Evolutionary conservation across 1,140 invertebrate species (phyloP), one percentile per base, ranked within the genome.

Genomic region (Maconellicoccus hirsutus): DNA sequence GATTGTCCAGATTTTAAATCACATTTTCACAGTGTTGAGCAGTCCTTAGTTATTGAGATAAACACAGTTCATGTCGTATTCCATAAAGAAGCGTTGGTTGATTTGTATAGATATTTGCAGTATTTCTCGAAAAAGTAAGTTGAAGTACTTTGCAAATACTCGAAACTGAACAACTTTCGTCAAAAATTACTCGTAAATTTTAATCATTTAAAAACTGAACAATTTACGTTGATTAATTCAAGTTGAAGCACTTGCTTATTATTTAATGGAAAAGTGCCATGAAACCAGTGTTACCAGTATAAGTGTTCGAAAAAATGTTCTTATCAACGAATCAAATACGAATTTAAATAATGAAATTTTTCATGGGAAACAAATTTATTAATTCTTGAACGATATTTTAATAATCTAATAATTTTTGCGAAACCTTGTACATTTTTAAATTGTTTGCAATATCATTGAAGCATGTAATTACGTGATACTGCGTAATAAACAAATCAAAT

Each of bases 1-100:
- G 85, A 88, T 73, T 93, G 91, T 79, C 90, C 90, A 1, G 91
- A 93, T 78, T 93, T 93, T 79, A 86, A 86, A 74, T 84, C 84
- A 0, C 86, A 90, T 75, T 93, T 92, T 76, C 88, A 90, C 76
- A 88, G 85, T 77, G 88, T 92, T 22, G 90, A 92, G 77, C 87
- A 90, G 75, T 89, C 88, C 0, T 77, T 91, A 52, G 86, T 91
- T 14, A 78, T 90, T 0, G 88, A 91, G 76, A 81, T 90, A 69
- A 84, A 86, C 0, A 81, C 83, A 23, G 72, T 91, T 0, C 80
- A 85, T 63, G 73, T 92, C 6, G 80, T 87, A 12, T 84, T 91
- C 73, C 89, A 92, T 77, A 84, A 87, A 74, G 85, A 87, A 71
- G 88, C 89, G 3, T 82, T 92, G 72, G 81, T 87, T 69, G 88